Base-by-base conservation (phyloP, 2,797 vertebrate species). In the Myoxocephalus aenaeus region DNA sequence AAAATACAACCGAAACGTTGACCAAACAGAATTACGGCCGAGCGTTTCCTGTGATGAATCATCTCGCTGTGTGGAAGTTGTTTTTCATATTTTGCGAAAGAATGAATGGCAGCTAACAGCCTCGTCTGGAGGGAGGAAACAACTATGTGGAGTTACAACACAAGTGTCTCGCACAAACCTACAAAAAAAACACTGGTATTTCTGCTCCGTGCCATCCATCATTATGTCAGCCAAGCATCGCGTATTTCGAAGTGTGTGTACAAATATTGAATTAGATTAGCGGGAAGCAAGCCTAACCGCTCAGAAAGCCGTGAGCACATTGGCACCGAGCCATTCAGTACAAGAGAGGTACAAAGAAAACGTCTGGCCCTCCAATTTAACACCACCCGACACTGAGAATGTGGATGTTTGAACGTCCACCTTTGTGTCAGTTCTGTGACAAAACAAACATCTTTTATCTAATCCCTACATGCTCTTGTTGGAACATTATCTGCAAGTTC, bases 21-120 rank as follows among this genome's bases (percentile, higher is more conserved):
- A 63, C 50, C 18, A 58, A 58, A 75, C 22, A 1, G 59, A 82
- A 85, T 77, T 77, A 83, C 69, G 65, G 58, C 61, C 12, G 46
- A 44, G 46, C 65, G 73, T 85, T 86, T 82, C 81, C 81, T 79
- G 83, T 14, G 40, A 84, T 88, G 53, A 89, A 81, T 91, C 82
- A 85, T 46, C 20, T 63, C 4, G 10, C 54, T 51, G 65, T 69
- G 75, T 75, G 79, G 74, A 87, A 75, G 86, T 29, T 71, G 65
- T 75, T 82, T 80, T 74, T 83, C 62, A 81, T 65, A 27, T 40
- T 42, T 54, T 66, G 20, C 32, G 9, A 18, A 18, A 36, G 46
- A 57, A 29, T 75, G 88, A 88, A 70, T 76, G 83, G 73, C 88
- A 92, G 86, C 69, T 87, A 85, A 87, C 81, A 70, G 84, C 73